Evolutionary conservation across 2,797 vertebrate species (phyloP).

Genomic region (Micropoecilia bifurca): DNA sequence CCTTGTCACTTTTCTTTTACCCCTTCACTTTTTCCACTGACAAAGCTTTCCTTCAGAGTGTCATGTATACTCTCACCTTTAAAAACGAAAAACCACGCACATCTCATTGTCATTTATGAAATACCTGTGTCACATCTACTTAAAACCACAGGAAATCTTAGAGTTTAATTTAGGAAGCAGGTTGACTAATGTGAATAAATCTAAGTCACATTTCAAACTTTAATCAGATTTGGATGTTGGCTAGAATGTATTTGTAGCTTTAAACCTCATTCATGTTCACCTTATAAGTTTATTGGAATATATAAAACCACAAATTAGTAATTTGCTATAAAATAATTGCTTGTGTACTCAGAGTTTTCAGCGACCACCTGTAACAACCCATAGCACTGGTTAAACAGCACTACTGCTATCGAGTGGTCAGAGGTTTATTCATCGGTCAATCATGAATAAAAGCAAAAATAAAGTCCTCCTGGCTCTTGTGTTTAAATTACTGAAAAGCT

Average conservation of each 20-base stretch:
- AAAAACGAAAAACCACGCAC: background rate
- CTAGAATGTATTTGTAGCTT: background rate
- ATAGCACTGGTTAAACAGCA: too few species aligned
- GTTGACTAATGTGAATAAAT: background rate
- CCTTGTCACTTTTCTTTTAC: constrained; percentile 6
- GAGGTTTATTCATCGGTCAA: too few species aligned
- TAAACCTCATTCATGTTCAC: background rate
- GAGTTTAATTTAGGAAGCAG: background rate
- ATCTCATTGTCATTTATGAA: background rate
- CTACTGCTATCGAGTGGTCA: too few species aligned
- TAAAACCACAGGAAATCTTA: background rate
- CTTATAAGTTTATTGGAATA: background rate
- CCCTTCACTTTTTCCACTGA: constrained; percentile 5
- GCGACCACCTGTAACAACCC: background rate
- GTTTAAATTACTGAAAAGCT: too few species aligned
- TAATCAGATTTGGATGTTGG: background rate
- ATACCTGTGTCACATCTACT: background rate
- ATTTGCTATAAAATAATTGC: background rate
- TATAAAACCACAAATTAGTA: background rate
- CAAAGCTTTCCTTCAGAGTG: background rate
- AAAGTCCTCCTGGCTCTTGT: too few species aligned
- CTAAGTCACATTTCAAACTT: background rate
- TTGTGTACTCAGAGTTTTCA: background rate
- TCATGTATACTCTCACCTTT: background rate
- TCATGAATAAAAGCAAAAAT: too few species aligned